Evolutionary conservation across 2,888 invertebrate genomes (phyloP).

Genomic region (Bombyx huttoni): DNA sequence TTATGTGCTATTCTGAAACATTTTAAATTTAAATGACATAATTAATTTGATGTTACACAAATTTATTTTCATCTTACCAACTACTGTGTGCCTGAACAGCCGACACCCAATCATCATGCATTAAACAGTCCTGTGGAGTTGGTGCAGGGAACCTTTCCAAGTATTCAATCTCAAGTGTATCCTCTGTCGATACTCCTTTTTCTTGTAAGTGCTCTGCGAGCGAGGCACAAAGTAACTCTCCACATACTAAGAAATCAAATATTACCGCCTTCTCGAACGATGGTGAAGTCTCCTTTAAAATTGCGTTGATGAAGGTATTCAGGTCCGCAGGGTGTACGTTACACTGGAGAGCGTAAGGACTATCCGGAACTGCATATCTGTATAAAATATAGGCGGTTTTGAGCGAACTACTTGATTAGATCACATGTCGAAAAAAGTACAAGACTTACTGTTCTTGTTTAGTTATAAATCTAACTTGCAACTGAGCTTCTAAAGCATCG

Average conservation of each 20-base stretch:
- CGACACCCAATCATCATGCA: slow-evolving; percentile 99
- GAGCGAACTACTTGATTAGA: background rate
- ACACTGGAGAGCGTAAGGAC: slow-evolving; percentile 86
- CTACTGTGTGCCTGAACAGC: slow-evolving; percentile 80
- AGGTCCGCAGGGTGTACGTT: slow-evolving; percentile 78
- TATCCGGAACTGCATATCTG: slow-evolving; percentile 91
- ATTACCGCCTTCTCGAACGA: slow-evolving; percentile 63
- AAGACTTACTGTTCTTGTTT: slow-evolving; percentile 84
- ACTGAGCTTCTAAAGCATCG: slow-evolving; percentile 65
- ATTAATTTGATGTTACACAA: too few relatives aligned
- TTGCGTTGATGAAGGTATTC: slow-evolving; percentile 84
- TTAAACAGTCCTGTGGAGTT: slow-evolving; percentile 90
- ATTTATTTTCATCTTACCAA: slow-evolving; percentile 60
- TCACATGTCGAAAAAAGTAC: slow-evolving; percentile 13
- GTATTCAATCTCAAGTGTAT: slow-evolving; percentile 91
- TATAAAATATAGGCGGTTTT: slow-evolving; percentile 1
- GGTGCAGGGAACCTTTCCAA: slow-evolving; percentile 92
- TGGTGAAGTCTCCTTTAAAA: slow-evolving; percentile 75
- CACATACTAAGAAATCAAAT: slow-evolving; percentile 90
- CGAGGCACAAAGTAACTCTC: slow-evolving; percentile 83
- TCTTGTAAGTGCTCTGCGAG: slow-evolving; percentile 83
- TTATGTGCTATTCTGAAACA: background rate
- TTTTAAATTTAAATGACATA: background rate
- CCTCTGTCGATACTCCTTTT: slow-evolving; percentile 84
- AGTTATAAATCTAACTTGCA: slow-evolving; percentile 84